Evolutionary conservation across 92 coral and sea anemone species (phyloP).

Genomic region (Meandrina meandrites): DNA sequence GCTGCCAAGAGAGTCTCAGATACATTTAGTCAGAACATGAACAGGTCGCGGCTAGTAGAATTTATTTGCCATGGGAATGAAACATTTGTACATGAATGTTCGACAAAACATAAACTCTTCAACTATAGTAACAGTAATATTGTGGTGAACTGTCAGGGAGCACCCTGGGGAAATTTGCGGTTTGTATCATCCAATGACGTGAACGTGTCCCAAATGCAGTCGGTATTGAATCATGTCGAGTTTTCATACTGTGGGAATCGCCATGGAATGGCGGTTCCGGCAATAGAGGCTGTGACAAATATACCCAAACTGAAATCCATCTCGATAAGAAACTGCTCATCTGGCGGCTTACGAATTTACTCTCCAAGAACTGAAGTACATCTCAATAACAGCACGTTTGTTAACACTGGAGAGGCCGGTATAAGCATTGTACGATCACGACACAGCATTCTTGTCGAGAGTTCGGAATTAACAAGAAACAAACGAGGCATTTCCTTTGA

Average conservation of each 20-base stretch:
- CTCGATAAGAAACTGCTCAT: slow-evolving; percentile 42
- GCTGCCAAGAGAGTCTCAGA: too few relatives aligned
- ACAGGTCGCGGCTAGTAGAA: slow-evolving; percentile 14
- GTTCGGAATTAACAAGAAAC: slow-evolving; percentile 10
- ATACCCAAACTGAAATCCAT: slow-evolving; percentile 41
- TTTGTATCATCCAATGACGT: slow-evolving; percentile 39
- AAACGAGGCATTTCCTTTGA: slow-evolving; percentile 45
- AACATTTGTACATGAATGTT: slow-evolving; percentile 44
- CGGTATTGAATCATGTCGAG: slow-evolving; percentile 49
- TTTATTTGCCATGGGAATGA: slow-evolving; percentile 62
- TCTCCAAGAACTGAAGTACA: neutral
- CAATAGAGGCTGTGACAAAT: slow-evolving; percentile 45
- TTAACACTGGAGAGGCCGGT: neutral
- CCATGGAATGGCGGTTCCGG: slow-evolving; percentile 33
- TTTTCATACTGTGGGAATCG: slow-evolving; percentile 55
- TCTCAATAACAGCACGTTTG: slow-evolving; percentile 20
- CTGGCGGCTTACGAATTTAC: slow-evolving; percentile 39
- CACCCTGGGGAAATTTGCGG: slow-evolving; percentile 61
- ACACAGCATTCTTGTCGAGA: slow-evolving; percentile 18
- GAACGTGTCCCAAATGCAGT: neutral
- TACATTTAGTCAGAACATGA: neutral
- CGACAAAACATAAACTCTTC: neutral
- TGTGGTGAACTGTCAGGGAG: slow-evolving; percentile 27
- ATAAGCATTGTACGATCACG: slow-evolving; percentile 20
- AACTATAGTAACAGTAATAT: neutral